Evolutionary conservation across 2,113 vertebrate genomes (phyloP), one percentile per base, ranked within the genome.

Genomic region (Bos indicus): DNA sequence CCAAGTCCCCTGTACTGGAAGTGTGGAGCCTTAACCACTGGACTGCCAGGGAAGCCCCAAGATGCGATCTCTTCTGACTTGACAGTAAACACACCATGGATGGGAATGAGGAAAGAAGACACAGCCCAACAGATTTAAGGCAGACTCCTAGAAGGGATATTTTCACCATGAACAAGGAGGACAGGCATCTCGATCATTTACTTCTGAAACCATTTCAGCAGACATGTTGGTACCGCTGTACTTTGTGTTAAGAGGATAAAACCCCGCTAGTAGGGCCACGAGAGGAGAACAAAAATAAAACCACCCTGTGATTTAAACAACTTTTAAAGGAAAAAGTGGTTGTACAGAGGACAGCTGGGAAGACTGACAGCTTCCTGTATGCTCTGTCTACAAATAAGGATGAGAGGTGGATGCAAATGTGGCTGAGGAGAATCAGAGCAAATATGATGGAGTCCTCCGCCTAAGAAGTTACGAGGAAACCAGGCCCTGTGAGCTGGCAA

Each of bases 341-440:
- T 86, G 60, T 26, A 51, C 71, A 64, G 81, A 92, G 15, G 64
- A 77, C 28, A 8, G 40, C 5, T 21, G 21, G n/a, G 5, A 54
- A 77, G 46, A 40, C 43, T 10, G 59, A 19, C 33, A 19, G 62
- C 17, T 56, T 85, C 56, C 16, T 17, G 7, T 2, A 28, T 0
- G 16, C 48, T 25, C 7, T 12, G 4, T 30, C 71, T 78, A 40
- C 33, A 17, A 64, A 78, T 3, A 8, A n/a, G 51, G 51, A 17
- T 2, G n/a, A 74, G 40, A 59, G 30, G 62, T 0, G 11, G 46
- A 48, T 1, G 2, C 43, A 33, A 46, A 5, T 1, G 0, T 5
- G 48, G 36, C 28, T 1, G 28, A 57, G 12, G 52, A 64, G 5
- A 43, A 19, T 26, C 43, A 51, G 36, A 33, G 52, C 46, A 14